Evolutionary conservation across 2,113 vertebrate species (phyloP), one percentile per base, ranked within the genome.

Genomic region (Pithys albifrons): DNA sequence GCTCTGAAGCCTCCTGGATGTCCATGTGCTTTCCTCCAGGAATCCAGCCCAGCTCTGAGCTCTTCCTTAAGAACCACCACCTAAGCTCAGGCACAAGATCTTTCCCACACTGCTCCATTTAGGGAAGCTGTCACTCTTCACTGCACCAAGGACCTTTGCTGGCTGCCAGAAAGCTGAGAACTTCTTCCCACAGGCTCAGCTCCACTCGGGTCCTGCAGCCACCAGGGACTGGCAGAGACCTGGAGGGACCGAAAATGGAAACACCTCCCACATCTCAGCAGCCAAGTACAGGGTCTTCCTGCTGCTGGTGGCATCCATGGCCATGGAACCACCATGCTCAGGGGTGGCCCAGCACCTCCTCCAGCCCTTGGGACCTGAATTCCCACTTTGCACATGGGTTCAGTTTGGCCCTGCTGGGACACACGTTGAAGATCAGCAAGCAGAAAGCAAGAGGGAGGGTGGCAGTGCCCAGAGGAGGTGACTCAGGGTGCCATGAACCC

Each of bases 121-220:
- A 5, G 3, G 9, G 45, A 35, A 35, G 14, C 25, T 77, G 49
- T 46, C 14, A 6, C 55, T 52, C 19, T 6, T 15, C 19, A 10
- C 29, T n/a, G 27, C 57, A 17, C 43, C 52, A 35, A 12, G n/a
- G 37, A 25, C 24, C 73, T 14, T 19, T 41, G n/a, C 9, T 23
- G 46, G 55, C 28, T 74, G 20, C 33, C 11, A 3, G 22, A 20
- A 51, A 41, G 55, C 27, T 37, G 29, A 67, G 25, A 0, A 0
- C 41, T 73, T 5, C n/a, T 48, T 31, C 52, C 46, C 14, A 27
- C 52, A n/a, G 35, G 39, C 41, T 87, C 58, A 31, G 75, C 46
- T 82, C 78, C 5, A 7, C 59, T 35, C 1, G 0, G 27, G 37
- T 39, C n/a, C 46, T 1, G 11, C 51, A n/a, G 18, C 12, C n/a